Evolutionary conservation across 2,797 vertebrate genomes (phyloP).

Genomic region (Semaprochilodus insignis): DNA sequence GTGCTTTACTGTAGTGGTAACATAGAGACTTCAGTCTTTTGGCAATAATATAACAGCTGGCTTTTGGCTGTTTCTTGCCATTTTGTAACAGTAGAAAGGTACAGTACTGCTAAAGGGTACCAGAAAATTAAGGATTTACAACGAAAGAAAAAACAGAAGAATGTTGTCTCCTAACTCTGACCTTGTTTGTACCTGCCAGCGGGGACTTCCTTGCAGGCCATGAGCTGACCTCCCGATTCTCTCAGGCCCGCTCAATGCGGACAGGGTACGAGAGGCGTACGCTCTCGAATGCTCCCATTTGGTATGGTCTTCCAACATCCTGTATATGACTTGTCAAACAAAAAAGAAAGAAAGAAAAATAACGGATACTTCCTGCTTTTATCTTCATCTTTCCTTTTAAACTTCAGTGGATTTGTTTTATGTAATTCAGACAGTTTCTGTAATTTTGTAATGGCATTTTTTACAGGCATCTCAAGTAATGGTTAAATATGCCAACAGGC

Average conservation of each 20-base stretch:
- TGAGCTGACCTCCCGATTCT: constrained; percentile 99
- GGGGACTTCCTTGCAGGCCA: constrained; percentile 99
- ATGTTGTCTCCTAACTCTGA: constrained; percentile 99
- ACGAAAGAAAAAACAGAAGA: constrained; percentile 87
- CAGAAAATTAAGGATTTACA: constrained; percentile 97
- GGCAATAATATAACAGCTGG: constrained; percentile 91
- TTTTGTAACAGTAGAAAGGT: constrained; percentile 98
- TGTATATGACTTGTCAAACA: constrained; percentile 98
- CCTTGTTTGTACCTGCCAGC: constrained; percentile 99
- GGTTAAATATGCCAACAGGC: constrained; percentile 93
- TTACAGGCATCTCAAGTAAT: constrained; percentile 99
- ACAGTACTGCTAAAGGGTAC: constrained; percentile 99
- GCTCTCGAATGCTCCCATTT: constrained; percentile 99
- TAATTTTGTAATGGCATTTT: constrained; percentile 95
- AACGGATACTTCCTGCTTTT: constrained; percentile 97
- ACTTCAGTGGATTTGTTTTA: constrained; percentile 91
- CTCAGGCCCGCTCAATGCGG: constrained; percentile 99
- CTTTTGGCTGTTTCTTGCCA: constrained; percentile 92
- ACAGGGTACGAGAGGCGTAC: constrained; percentile 99
- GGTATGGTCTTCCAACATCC: constrained; percentile 99
- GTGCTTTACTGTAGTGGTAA: constrained; percentile 97
- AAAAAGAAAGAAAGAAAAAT: constrained; percentile 73
- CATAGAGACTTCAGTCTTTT: constrained; percentile 85
- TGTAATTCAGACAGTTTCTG: constrained; percentile 88
- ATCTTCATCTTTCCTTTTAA: constrained; percentile 89